Base-by-base conservation (phyloP, 1,140 invertebrate species). In the Orussus abietinus region DNA sequence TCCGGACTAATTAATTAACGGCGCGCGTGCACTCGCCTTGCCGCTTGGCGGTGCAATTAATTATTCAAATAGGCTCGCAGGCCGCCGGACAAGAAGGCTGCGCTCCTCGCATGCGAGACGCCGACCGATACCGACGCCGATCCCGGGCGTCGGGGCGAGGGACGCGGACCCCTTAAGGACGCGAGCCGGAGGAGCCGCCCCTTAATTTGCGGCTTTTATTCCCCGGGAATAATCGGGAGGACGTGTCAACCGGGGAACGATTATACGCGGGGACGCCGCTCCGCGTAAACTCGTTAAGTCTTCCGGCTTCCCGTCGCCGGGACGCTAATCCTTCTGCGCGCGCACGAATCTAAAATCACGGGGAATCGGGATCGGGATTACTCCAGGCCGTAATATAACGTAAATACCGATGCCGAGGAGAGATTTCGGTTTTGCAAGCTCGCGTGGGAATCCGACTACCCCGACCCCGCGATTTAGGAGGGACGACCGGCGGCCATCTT, bases 241-340 rank as follows among this genome's bases (percentile, higher is more conserved):
- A 6, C n/a, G 54, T 52, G 58, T 50, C 54, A 35, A 36, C 38
- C 44, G 32, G n/a, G 39, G 43, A 57, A 39, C 62, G 44, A 62
- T 65, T 56, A 51, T 47, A 59, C 41, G 63, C 64, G 46, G 49
- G 63, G 62, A 52, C 5, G 22, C 22, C 1, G 29, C 14, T 34
- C 36, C 20, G n/a, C n/a, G n/a, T 39, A 39, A 33, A 9, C 15
- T n/a, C 11, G 10, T 28, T 38, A 25, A 25, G 22, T 25, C 22
- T 25, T 25, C 22, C 22, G 6, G 22, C 22, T 25, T 25, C 6
- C n/a, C n/a, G n/a, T n/a, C n/a, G n/a, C n/a, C n/a, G n/a, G n/a
- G n/a, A n/a, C n/a, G n/a, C n/a, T n/a, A n/a, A n/a, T n/a, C n/a
- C n/a, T n/a, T n/a, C n/a, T n/a, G n/a, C n/a, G n/a, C n/a, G n/a